Conservation (phyloP, 2,797 vertebrate species). For the Simalia tracyae region DNA sequence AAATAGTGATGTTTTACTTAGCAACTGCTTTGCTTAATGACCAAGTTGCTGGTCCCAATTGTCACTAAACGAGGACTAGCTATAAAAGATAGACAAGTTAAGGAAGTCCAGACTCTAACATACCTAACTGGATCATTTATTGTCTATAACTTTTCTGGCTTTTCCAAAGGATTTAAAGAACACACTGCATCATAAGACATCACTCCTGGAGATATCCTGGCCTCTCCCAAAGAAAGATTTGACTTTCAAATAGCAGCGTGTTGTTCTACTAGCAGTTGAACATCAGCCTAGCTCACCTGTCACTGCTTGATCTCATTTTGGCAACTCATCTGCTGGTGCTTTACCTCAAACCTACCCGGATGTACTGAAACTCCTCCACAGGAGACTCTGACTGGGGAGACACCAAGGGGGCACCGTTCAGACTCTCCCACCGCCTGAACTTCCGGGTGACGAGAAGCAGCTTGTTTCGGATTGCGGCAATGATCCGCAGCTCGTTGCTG, state of each 20-base stretch:
- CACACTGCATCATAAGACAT: background rate
- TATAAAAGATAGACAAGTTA: background rate
- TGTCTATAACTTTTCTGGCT: too few relatives aligned
- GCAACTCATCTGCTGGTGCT: background rate
- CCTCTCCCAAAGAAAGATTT: background rate
- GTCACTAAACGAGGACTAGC: too few relatives aligned
- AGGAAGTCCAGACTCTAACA: too few relatives aligned
- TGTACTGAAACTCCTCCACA: slow-evolving; percentile 97
- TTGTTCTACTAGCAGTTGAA: background rate
- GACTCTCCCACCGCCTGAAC: slow-evolving; percentile 71
- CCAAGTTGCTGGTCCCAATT: too few relatives aligned
- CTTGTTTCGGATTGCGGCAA: slow-evolving; percentile 95
- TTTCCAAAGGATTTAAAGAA: background rate
- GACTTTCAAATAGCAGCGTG: background rate
- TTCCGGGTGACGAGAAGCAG: slow-evolving; percentile 95
- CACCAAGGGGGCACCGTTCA: slow-evolving; percentile 62
- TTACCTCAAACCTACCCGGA: slow-evolving; percentile 77
- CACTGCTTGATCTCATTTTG: background rate
- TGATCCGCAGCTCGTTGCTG: slow-evolving; percentile 86
- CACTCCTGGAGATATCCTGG: background rate
- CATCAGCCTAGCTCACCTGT: background rate
- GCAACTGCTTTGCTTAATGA: too few relatives aligned
- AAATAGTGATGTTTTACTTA: too few relatives aligned
- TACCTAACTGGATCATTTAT: too few relatives aligned
- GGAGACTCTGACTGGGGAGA: slow-evolving; percentile 80